phyloP scores from a whole-genome alignment of 2,113 vertebrate genomes.

The Saguinus imperator region DNA sequence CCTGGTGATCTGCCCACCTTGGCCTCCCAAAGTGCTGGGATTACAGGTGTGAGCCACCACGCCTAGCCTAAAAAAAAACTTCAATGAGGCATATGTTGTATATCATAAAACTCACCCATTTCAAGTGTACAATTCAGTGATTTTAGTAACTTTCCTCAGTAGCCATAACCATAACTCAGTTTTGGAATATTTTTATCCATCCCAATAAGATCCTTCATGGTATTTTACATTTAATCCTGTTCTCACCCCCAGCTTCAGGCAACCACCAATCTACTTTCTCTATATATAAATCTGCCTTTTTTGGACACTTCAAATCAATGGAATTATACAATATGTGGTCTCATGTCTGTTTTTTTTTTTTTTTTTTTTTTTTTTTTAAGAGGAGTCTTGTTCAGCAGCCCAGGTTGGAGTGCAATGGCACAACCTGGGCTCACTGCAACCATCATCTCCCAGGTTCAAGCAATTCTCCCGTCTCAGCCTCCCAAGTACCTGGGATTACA shows the following conservation, averaged over 20 bases:
- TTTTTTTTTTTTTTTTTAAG: no score
- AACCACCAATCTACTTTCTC: not conserved
- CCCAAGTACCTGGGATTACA: no score
- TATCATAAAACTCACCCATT: not conserved
- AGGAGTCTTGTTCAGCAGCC: no score
- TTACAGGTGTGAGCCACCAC: no score
- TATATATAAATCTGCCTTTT: slow-evolving; percentile 25
- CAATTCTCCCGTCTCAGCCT: no score
- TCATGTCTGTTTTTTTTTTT: no score
- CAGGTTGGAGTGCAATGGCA: no score
- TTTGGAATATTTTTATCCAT: not conserved
- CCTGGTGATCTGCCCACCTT: no score
- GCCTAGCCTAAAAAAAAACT: not conserved
- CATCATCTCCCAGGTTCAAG: no score
- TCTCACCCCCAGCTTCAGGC: not conserved
- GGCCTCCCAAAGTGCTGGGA: no score
- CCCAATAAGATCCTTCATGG: not conserved
- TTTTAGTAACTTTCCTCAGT: slow-evolving; percentile 32
- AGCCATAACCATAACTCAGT: not conserved
- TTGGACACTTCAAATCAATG: not conserved
- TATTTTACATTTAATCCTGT: not conserved
- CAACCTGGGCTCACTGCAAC: no score
- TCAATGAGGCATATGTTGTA: slow-evolving; percentile 24
- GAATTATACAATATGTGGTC: not conserved
- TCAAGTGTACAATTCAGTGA: slow-evolving; percentile 1